Percentiles rank a stretch among this genome's conserved stretches.
phyloP scores from a whole-genome alignment of 2,113 vertebrate genomes.

The Brienomyrus brachyistius region DNA sequence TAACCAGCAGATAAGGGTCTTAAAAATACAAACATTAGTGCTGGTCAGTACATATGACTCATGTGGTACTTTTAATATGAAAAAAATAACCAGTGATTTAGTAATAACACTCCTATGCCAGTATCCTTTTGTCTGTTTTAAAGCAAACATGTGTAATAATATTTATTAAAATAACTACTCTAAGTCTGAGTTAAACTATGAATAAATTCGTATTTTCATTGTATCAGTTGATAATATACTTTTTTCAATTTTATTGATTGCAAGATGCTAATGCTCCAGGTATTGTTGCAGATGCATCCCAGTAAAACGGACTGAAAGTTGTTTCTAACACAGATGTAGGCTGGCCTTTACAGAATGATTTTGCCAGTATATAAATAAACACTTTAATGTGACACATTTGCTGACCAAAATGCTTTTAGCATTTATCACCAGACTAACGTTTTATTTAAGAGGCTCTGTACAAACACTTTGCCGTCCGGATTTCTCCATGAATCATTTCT shows the following conservation, averaged over 20 bases:
- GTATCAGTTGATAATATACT: background rate
- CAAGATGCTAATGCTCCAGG: background rate
- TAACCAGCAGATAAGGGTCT: background rate
- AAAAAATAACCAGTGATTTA: background rate
- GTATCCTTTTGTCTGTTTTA: background rate
- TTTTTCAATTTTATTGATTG: background rate
- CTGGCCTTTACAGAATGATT: background rate
- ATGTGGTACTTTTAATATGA: background rate
- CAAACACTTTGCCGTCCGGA: background rate
- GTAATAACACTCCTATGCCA: background rate
- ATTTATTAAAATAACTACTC: background rate
- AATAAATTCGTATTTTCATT: background rate
- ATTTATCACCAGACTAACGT: conserved; percentile 5
- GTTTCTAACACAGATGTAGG: background rate
- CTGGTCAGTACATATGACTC: background rate
- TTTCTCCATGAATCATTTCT: background rate
- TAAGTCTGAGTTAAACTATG: background rate
- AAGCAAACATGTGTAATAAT: background rate
- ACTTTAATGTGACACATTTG: background rate
- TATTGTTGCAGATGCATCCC: background rate
- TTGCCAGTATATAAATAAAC: background rate
- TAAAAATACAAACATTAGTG: background rate
- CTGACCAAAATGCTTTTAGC: background rate
- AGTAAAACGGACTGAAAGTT: background rate
- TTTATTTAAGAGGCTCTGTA: background rate